A percentile compares a stretch with the other conserved stretches of the same genome.
Conservation (phyloP, 2,888 invertebrate species). For the Lepidocyrtoides sp. region DNA sequence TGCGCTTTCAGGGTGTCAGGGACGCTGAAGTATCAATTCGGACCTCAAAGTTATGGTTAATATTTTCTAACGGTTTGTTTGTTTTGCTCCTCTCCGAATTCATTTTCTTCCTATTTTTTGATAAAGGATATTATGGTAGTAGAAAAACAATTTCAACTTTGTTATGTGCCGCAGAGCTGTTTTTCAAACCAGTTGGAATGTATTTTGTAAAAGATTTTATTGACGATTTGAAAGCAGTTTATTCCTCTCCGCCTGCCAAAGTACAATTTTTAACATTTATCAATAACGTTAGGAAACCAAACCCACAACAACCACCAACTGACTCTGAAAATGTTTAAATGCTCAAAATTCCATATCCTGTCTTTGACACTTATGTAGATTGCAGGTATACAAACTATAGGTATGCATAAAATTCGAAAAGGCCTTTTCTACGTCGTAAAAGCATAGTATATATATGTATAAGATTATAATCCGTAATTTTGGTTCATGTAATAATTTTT, state of each 20-base stretch:
- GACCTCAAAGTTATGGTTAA: constrained; percentile 68
- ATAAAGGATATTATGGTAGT: constrained; percentile 66
- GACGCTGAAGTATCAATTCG: constrained; percentile 63
- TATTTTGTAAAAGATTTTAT: constrained; percentile 78
- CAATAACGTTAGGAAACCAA: constrained; percentile 59
- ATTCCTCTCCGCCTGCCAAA: constrained; percentile 67
- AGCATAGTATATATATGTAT: too few relatives aligned
- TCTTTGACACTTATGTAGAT: background rate
- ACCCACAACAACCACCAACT: constrained; percentile 35
- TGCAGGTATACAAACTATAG: too few relatives aligned
- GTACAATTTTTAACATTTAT: constrained; percentile 71
- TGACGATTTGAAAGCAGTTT: constrained; percentile 76
- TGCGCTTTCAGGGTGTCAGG: constrained; percentile 42
- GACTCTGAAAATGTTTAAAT: constrained; percentile 40
- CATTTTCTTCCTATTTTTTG: constrained; percentile 78
- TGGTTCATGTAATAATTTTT: too few relatives aligned
- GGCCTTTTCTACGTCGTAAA: too few relatives aligned
- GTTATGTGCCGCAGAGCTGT: constrained; percentile 71
- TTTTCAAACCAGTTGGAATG: constrained; percentile 77
- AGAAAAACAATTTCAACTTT: constrained; percentile 62
- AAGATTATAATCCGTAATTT: too few relatives aligned
- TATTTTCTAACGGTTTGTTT: constrained; percentile 71
- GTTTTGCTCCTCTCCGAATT: constrained; percentile 76
- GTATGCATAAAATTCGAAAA: too few relatives aligned
- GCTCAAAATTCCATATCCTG: background rate